Base-by-base conservation (phyloP, 2,888 invertebrate genomes). In the Chrysina gloriosa region DNA sequence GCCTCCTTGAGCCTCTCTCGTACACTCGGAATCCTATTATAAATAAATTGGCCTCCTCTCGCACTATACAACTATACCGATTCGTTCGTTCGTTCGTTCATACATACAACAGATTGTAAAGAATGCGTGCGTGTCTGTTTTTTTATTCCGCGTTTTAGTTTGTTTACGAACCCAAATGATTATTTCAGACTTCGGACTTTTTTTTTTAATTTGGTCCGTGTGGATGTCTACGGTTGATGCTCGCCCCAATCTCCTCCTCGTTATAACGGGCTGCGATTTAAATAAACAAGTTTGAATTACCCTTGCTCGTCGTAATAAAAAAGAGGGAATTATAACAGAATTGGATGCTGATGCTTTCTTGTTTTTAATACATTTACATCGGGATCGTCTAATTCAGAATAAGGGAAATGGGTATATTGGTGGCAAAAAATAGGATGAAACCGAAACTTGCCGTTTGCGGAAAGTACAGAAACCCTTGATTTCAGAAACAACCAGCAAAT, bases 41-140 rank as follows among this genome's bases (percentile, higher is more conserved):
- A 61, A 61, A 61, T 61, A 61, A 61, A 61, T 61, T 61, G 27
- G 34, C 23, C 36, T 64, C 47, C 64, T 52, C 23, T 36, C 31
- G 23, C 27, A 52, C 9, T n/a, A 14, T 4, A 25, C 52, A 9
- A 52, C 7, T 9, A 21, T 23, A 39, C 39, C n/a, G n/a, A n/a
- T n/a, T n/a, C n/a, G n/a, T n/a, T n/a, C n/a, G n/a, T n/a, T n/a
- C n/a, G n/a, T n/a, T n/a, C n/a, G n/a, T n/a, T 31, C 31, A 50
- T 27, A 25, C 25, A 27, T 16, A 31, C 14, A 19, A 27, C 39
- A 19, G 27, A 42, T 61, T 61, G 39, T 29, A 27, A 61, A 42
- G 36, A 42, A 45, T 42, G 39, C 29, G 56, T 39, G 21, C 11
- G 11, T 36, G 36, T 36, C 14, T 39, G 11, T 39, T 11, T 56